Evolutionary conservation across 1,140 invertebrate genomes (phyloP), one percentile per base, ranked within the genome.

Genomic region (Hycleus phaleratus): DNA sequence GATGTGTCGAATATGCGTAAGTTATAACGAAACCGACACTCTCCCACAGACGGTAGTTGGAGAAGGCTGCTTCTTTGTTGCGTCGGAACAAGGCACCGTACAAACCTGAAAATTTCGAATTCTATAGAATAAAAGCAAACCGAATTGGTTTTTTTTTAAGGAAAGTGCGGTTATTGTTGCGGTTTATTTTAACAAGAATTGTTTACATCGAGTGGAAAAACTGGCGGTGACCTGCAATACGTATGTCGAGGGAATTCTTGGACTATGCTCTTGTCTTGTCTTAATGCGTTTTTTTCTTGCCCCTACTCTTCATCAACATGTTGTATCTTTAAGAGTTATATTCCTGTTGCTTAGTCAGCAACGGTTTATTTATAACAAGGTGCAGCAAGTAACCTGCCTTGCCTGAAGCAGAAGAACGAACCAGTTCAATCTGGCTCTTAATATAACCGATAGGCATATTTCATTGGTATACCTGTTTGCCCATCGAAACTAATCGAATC

Each of bases 21-120:
- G 92, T 92, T 6, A 96, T 83, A 1, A 96, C 90, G 65, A 96
- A 93, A 0, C 95, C 95, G 18, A 88, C 81, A 40, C 89, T 92
- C 75, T 97, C 94, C 89, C 95, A 95, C 11, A 97, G 82, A 44
- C 95, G 83, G 75, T 91, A 97, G 76, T 96, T 97, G 58, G 93
- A 95, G 79, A 97, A 97, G 0, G 95, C 95, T 0, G 95, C 90
- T 73, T 97, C 94, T 69, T 95, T 92, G 74, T 94, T 91, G 39
- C 91, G 82, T 51, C 90, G 79, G 77, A 96, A 97, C 11, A 96
- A 79, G 5, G 93, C 90, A 26, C 95, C 92, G 69, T 97, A 93
- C 25, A 95, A 81, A 70, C 91, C 91, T 93, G 79, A 0, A 77
- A 75, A 67, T 26, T 42, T n/a, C 10, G 43, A 48, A 53, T 26